Conservation (phyloP, 2,113 vertebrate genomes). For the Prinia subflava region DNA sequence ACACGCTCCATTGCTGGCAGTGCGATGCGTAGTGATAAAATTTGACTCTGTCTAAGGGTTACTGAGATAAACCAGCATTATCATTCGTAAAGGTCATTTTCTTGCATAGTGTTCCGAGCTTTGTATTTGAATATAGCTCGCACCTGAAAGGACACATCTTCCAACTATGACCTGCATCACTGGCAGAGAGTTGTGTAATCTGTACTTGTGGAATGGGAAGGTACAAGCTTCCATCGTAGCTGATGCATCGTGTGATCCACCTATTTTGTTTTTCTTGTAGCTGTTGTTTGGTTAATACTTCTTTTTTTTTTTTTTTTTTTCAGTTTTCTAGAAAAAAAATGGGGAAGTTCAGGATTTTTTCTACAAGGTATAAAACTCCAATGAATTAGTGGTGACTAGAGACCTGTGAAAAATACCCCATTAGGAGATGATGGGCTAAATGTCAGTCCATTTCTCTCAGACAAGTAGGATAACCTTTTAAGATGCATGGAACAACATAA, state of each 20-base stretch:
- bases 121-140: slow-evolving; percentile 15
- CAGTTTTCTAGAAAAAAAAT: background rate
- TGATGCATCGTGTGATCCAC: slow-evolving; percentile 24
- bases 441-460: slow-evolving; percentile 49
- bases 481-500: slow-evolving; percentile 47
- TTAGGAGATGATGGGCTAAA: background rate
- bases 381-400: slow-evolving; percentile 25
- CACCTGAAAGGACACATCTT: slow-evolving; percentile 42
- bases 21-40: slow-evolving; percentile 57
- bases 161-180: slow-evolving; percentile 61
- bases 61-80: slow-evolving; percentile 53
- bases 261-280: background rate
- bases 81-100: slow-evolving; percentile 32
- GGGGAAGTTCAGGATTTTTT: slow-evolving; percentile 36
- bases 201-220: slow-evolving; percentile 47
- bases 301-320: background rate
- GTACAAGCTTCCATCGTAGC: slow-evolving; percentile 50
- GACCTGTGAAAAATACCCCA: slow-evolving; percentile 42
- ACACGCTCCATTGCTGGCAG: slow-evolving; percentile 42
- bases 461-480: slow-evolving; percentile 67
- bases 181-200: slow-evolving; percentile 54
- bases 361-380: slow-evolving; percentile 60
- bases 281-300: slow-evolving; percentile 1
- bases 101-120: slow-evolving; percentile 48
- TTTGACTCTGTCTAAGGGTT: slow-evolving; percentile 71